Evolutionary conservation across 2,113 vertebrate species (phyloP).

Genomic region (Ramphastos sulfuratus): DNA sequence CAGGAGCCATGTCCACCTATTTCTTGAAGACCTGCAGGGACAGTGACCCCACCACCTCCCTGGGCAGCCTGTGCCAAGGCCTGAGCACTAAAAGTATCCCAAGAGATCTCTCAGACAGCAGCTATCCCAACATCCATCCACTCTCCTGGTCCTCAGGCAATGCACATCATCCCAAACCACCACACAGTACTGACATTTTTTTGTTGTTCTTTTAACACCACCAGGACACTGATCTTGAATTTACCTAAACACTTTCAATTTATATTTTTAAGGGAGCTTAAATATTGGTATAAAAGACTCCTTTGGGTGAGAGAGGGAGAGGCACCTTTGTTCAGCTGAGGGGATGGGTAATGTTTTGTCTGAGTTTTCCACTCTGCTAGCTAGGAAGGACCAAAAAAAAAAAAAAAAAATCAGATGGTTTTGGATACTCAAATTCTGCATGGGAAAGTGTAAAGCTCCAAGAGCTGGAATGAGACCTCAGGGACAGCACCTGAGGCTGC

Average conservation of each 20-base stretch:
- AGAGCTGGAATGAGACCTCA: accelerated
- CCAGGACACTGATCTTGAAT: background rate
- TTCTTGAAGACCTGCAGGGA: no score
- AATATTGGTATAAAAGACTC: background rate
- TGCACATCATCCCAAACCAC: accelerated
- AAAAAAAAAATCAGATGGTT: background rate
- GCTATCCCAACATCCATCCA: accelerated
- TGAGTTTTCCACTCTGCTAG: background rate
- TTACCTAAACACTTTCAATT: background rate
- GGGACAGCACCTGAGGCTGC: background rate
- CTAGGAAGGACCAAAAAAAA: background rate
- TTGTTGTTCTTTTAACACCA: background rate
- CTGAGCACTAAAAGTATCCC: no score
- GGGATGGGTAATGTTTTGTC: background rate
- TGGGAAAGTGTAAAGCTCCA: background rate
- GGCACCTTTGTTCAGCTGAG: background rate
- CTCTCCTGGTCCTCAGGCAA: background rate
- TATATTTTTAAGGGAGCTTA: background rate
- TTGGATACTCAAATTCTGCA: no score
- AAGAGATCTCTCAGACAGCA: background rate
- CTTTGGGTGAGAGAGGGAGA: background rate
- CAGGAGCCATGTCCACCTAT: no score
- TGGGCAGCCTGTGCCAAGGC: no score
- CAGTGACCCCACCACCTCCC: no score
- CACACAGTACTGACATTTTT: accelerated